A percentile compares a stretch with the other conserved stretches of the same genome.
phyloP scores from a whole-genome alignment of 2,888 invertebrate genomes.

The Trichogramma evanescens region DNA sequence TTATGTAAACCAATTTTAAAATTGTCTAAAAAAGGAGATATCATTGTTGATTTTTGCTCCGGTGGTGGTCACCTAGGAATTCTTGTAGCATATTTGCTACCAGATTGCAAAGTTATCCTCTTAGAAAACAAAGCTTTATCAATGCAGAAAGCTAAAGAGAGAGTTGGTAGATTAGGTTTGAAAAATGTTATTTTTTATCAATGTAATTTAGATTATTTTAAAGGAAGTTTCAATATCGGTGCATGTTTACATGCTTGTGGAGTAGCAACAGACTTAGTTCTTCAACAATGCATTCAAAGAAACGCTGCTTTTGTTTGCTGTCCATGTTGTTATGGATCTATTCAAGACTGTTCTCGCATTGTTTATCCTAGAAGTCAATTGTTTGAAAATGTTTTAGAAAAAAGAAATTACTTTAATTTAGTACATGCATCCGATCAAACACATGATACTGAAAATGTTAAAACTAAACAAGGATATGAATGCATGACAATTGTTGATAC shows the following conservation, averaged over 20 bases:
- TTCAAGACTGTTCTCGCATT: slow-evolving; percentile 73
- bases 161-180: slow-evolving; percentile 61
- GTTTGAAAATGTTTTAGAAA: slow-evolving; percentile 49
- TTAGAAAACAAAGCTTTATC: slow-evolving; percentile 91
- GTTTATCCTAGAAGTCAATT: slow-evolving; percentile 73
- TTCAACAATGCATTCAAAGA: slow-evolving; percentile 71
- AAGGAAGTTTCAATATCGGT: slow-evolving; percentile 75
- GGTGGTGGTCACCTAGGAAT: slow-evolving; percentile 92
- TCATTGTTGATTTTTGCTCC: slow-evolving; percentile 89
- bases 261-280: slow-evolving; percentile 85
- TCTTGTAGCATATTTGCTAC: slow-evolving; percentile 70
- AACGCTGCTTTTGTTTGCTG: slow-evolving; percentile 80
- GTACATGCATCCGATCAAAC: slow-evolving; percentile 92
- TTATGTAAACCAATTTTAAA: slow-evolving; percentile 69
- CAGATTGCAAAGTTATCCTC: slow-evolving; percentile 70
- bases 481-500: slow-evolving; percentile 88
- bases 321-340: slow-evolving; percentile 90
- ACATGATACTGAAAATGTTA: slow-evolving; percentile 63
- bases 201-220: slow-evolving; percentile 86
- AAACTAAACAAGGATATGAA: slow-evolving; percentile 67
- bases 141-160: slow-evolving; percentile 63
- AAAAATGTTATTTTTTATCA: slow-evolving; percentile 74
- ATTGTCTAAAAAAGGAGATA: slow-evolving; percentile 60
- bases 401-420: slow-evolving; percentile 67
- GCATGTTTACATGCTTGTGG: slow-evolving; percentile 91